Base-by-base conservation (phyloP, 2,113 vertebrate genomes). In the Oceanodroma tethys region DNA sequence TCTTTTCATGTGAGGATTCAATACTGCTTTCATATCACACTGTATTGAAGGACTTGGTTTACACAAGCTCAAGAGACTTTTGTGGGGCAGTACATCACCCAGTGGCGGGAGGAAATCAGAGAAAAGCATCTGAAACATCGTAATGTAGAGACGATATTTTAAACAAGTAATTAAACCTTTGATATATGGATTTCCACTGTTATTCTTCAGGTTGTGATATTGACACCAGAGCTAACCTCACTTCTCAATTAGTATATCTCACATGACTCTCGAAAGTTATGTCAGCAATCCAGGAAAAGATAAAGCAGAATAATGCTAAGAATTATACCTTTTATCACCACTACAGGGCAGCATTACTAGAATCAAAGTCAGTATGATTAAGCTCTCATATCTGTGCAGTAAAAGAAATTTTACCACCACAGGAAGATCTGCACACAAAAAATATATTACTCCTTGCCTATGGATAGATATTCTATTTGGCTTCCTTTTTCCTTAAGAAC, bases 231-330 rank as follows among this genome's bases (percentile, higher is more conserved):
- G 47, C 17, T 96, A 86, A 90, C 58, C 22, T 91, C 67, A 34
- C 16, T 92, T 84, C 81, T 92, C 50, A 84, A 84, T 93, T 90
- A 96, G 25, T 59, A 72, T 56, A 89, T 80, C 78, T 91, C 52
- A 10, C 36, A 88, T 52, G 55, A 95, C 58, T 93, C 36, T 56
- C 96, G 42, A 89, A 96, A 94, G 66, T 86, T 96, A 65, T 85
- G 70, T 59, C 84, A 74, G 29, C 13, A 70, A 87, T 8, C 34
- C 36, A 87, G 40, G 65, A 93, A 93, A 75, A 96, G 45, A 97
- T 85, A 96, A 95, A 97, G 58, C 32, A 88, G n/a, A 89, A 73
- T 95, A 93, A 86, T 40, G 63, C 18, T 66, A 95, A 78, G 26
- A 67, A 40, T 29, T 93, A 1, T 84, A 82, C 93, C 42, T 95